Conservation (phyloP, 2,113 vertebrate species). For the Corythornis madagascariensis region DNA sequence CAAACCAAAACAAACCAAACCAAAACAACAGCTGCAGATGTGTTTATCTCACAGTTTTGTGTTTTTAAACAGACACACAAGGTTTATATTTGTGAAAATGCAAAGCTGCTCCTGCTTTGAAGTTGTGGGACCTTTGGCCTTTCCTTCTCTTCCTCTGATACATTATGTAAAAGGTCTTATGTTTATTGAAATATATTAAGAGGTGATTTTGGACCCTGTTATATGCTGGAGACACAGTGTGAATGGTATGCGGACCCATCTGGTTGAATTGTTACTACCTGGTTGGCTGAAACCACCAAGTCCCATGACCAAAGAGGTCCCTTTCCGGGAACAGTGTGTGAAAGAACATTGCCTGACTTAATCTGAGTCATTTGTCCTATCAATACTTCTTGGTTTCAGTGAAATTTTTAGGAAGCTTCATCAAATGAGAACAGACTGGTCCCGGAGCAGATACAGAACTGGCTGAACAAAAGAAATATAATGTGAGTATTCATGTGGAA, state of each 20-base stretch:
- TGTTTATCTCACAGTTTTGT: background rate
- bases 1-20: background rate
- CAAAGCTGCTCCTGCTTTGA: background rate
- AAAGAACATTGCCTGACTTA: background rate
- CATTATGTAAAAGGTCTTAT: background rate
- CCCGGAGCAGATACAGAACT: background rate
- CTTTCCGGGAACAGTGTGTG: background rate
- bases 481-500: background rate
- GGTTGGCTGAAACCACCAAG: background rate
- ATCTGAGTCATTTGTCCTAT: background rate
- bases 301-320: rapidly evolving
- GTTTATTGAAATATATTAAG: background rate
- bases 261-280: background rate
- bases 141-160: background rate
- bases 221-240: rapidly evolving
- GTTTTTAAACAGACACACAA: background rate
- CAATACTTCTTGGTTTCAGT: background rate
- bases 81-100: background rate
- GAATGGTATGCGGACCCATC: background rate
- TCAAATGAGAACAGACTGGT: background rate
- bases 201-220: background rate
- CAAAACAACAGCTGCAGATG: background rate
- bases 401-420: background rate
- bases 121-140: background rate
- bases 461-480: background rate